Evolutionary conservation across 2,888 invertebrate species (phyloP).

Genomic region (Himalopsyche kuldschensis): DNA sequence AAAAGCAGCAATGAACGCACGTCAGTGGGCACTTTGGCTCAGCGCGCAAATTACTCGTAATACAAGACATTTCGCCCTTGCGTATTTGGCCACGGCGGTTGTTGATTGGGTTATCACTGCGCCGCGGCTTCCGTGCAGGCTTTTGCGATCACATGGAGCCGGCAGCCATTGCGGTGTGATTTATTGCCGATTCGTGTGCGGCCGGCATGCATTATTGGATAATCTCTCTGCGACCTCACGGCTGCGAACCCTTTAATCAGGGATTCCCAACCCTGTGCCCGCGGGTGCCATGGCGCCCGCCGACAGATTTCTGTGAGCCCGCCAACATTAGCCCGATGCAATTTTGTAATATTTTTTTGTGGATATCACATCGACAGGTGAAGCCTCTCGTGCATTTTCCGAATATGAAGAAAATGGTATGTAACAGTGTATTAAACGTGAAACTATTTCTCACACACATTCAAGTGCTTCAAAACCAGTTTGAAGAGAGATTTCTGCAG

Average conservation of each 20-base stretch:
- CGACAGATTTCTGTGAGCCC: too few species aligned
- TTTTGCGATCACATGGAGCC: background rate
- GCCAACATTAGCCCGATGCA: too few species aligned
- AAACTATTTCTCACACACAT: too few species aligned
- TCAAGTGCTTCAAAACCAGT: too few species aligned
- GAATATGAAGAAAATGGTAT: too few species aligned
- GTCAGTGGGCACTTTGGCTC: background rate
- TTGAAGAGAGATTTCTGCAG: too few species aligned
- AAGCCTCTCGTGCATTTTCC: too few species aligned
- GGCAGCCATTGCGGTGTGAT: slow-evolving; percentile 9
- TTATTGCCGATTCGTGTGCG: slow-evolving; percentile 21
- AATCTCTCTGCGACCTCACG: slow-evolving; percentile 24
- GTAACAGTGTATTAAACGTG: too few species aligned
- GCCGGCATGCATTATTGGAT: slow-evolving; percentile 21
- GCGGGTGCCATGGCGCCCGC: too few species aligned
- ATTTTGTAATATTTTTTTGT: too few species aligned
- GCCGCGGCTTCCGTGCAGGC: background rate
- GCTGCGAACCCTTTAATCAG: slow-evolving; percentile 19
- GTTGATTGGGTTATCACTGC: background rate
- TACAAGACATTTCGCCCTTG: background rate
- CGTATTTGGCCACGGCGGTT: background rate
- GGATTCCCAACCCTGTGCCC: too few species aligned
- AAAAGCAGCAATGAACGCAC: background rate
- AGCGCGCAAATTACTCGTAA: background rate
- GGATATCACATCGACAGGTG: too few species aligned